Evolutionary conservation across 2,113 vertebrate genomes (phyloP).

Genomic region (Colinus virginianus): DNA sequence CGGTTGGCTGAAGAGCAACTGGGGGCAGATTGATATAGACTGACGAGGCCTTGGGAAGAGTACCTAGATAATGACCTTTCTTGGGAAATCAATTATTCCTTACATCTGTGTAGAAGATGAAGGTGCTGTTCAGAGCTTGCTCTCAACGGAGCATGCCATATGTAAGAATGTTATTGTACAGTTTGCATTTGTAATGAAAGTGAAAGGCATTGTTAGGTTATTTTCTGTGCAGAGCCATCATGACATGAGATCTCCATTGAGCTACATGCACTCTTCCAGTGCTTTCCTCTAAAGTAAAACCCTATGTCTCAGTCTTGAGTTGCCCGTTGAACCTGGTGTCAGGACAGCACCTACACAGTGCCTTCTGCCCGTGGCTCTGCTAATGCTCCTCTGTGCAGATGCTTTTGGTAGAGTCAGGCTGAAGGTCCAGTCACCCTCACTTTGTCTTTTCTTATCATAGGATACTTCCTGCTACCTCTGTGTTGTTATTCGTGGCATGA

Average conservation of each 20-base stretch:
- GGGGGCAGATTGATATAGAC: not conserved
- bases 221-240: not conserved
- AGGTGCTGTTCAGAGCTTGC: not conserved
- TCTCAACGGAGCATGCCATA: not conserved
- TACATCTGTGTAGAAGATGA: not conserved
- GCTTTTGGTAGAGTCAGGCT: not conserved
- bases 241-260: not conserved
- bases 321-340: not conserved
- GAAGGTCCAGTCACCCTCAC: not conserved
- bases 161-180: not conserved
- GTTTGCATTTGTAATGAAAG: not conserved
- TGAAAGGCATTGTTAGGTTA: too few relatives aligned
- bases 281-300: not conserved
- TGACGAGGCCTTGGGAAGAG: not conserved
- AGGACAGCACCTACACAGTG: not conserved
- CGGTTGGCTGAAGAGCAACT: not conserved
- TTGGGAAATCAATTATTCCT: not conserved
- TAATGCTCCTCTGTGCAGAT: not conserved
- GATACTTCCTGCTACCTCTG: not conserved
- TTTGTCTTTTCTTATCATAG: not conserved
- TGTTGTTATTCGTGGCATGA: not conserved
- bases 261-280: not conserved
- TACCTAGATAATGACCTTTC: not conserved
- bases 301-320: not conserved
- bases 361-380: not conserved